These are phyloP conservation scores for Diorhabda elongata DNA, from an alignment of 1,140 invertebrate species.

Conservation along the genomic window DNA sequence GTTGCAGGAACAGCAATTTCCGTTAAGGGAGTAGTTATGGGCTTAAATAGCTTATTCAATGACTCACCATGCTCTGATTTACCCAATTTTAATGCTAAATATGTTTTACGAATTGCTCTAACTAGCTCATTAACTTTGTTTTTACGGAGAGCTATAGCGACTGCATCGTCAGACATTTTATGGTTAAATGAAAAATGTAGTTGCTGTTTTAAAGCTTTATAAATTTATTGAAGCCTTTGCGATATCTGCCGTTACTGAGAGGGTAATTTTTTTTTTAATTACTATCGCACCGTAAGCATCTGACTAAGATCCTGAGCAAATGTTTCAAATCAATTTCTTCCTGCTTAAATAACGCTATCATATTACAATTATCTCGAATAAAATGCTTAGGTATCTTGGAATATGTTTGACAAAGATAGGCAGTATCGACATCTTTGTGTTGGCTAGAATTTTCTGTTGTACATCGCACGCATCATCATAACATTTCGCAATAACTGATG, in stretches of 20 bases:
- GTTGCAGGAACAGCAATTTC: neutral
- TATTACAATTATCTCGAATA: conserved; percentile 41
- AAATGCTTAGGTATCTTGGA: conserved; percentile 38
- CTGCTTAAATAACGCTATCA: conserved; percentile 46
- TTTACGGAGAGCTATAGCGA: neutral
- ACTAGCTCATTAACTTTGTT: neutral
- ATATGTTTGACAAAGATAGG: conserved; percentile 40
- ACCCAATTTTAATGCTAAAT: conserved; percentile 1
- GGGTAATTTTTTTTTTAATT: neutral
- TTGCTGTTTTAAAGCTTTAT: neutral
- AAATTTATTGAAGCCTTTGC: neutral
- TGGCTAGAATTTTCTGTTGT: neutral
- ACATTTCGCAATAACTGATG: conserved; percentile 28
- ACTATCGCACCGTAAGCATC: neutral
- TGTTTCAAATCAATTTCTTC: conserved; percentile 48
- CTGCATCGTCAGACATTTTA: neutral
- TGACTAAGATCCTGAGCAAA: conserved; percentile 8
- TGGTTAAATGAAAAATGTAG: too few relatives aligned
- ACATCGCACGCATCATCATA: neutral
- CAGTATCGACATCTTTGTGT: neutral
- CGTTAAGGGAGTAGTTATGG: neutral
- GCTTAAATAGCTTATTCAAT: neutral
- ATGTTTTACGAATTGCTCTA: neutral
- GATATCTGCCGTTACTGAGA: neutral
- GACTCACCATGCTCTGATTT: neutral